phyloP scores from a whole-genome alignment of 1,140 invertebrate genomes.

The Telenomus remus region DNA sequence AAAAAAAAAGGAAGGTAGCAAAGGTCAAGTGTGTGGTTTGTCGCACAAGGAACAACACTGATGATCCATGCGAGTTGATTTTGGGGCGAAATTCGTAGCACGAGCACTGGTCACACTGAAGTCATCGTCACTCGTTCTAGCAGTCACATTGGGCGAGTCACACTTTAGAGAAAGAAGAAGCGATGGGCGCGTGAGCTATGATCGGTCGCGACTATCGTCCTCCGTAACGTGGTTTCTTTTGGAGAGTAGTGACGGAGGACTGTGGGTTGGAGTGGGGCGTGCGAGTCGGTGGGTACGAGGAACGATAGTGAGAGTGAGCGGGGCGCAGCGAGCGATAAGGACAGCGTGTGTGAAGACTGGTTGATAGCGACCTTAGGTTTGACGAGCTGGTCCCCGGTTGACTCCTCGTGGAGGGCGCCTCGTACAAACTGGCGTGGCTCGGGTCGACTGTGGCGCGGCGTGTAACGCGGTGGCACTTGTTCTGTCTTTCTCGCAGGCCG shows the following conservation, averaged over 20 bases:
- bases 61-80: slow-evolving; percentile 42
- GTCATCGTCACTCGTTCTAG: slow-evolving; percentile 18
- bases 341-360: slow-evolving; percentile 24
- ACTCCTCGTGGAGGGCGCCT: slow-evolving; percentile 67
- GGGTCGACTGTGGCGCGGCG: slow-evolving; percentile 59
- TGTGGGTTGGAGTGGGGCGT: slow-evolving; percentile 20
- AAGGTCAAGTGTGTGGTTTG: slow-evolving; percentile 20
- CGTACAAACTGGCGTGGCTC: slow-evolving; percentile 69
- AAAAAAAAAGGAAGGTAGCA: slow-evolving; percentile 1
- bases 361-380: slow-evolving; percentile 10
- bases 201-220: slow-evolving; percentile 75
- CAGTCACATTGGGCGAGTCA: slow-evolving; percentile 6
- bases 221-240: slow-evolving; percentile 76
- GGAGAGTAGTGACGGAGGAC: slow-evolving; percentile 50
- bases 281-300: slow-evolving; percentile 29
- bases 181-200: slow-evolving; percentile 76
- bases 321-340: slow-evolving; percentile 54
- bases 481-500: slow-evolving; percentile 48
- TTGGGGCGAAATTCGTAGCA: slow-evolving; percentile 27
- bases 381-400: slow-evolving; percentile 43
- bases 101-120: slow-evolving; percentile 64
- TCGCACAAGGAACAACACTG: slow-evolving; percentile 44
- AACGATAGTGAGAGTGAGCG: slow-evolving; percentile 54
- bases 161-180: slow-evolving; percentile 56
- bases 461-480: slow-evolving; percentile 66